A percentile compares a stretch with the other conserved stretches of the same genome.
Evolutionary conservation across 2,113 vertebrate species (phyloP).

Genomic region (Elephantulus edwardii): DNA sequence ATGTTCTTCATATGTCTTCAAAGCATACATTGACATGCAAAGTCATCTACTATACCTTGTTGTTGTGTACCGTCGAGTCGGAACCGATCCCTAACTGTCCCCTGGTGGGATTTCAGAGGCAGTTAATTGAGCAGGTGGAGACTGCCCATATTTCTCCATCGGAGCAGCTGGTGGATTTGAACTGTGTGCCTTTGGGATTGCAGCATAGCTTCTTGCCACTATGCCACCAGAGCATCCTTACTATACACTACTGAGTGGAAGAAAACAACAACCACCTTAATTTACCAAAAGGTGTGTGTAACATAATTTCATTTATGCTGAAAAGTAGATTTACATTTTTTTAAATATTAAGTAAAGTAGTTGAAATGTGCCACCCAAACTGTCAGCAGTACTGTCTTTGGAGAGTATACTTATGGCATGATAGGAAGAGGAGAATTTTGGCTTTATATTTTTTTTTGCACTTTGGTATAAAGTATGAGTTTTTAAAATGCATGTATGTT

Average conservation of each 20-base stretch:
- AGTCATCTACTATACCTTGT: background rate
- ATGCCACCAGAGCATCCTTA: too few relatives aligned
- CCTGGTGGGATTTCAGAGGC: too few relatives aligned
- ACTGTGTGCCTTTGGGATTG: too few relatives aligned
- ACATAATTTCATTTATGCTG: background rate
- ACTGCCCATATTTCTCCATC: too few relatives aligned
- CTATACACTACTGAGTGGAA: background rate
- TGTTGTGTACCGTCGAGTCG: too few relatives aligned
- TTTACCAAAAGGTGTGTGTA: background rate
- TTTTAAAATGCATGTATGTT: background rate
- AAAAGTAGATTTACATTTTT: slow-evolving; percentile 33
- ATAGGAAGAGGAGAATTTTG: background rate
- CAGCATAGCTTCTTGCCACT: too few relatives aligned
- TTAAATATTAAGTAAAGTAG: slow-evolving; percentile 21
- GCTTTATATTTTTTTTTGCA: background rate
- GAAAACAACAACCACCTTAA: background rate
- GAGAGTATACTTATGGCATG: background rate
- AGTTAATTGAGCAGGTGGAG: too few relatives aligned
- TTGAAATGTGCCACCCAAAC: background rate
- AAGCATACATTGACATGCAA: background rate
- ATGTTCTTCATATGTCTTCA: slow-evolving; percentile 1
- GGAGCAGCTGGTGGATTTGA: too few relatives aligned
- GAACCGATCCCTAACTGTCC: too few relatives aligned
- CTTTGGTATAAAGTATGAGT: slow-evolving; percentile 7
- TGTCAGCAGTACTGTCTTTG: slow-evolving; percentile 30